A percentile compares a stretch with the other conserved stretches of the same genome.
phyloP scores from a whole-genome alignment of 92 coral and sea anemone genomes.

The Siderastrea siderea region DNA sequence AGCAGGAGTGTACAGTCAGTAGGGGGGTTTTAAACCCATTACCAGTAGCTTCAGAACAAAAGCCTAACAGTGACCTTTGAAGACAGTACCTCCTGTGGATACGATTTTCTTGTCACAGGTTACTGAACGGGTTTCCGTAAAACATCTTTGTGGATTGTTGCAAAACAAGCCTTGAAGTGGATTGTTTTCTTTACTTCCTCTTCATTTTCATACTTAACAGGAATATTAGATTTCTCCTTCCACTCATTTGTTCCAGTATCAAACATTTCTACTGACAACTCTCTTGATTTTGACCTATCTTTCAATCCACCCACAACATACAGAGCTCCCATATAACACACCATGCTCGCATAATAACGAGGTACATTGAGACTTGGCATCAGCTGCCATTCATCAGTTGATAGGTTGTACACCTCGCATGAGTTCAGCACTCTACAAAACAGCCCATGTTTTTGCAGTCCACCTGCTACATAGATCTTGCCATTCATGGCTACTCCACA shows the following conservation, averaged over 20 bases:
- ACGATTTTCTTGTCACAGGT: neutral
- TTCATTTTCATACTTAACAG: neutral
- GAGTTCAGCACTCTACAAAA: neutral
- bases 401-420: neutral
- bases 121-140: neutral
- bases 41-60: too few species aligned
- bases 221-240: neutral
- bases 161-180: slow-evolving; percentile 11
- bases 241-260: neutral
- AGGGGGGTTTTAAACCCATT: too few species aligned
- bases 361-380: neutral
- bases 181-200: neutral
- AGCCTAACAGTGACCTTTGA: too few species aligned
- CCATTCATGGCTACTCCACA: slow-evolving; percentile 12
- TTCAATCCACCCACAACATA: slow-evolving; percentile 2
- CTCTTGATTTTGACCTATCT: neutral
- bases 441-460: too few species aligned
- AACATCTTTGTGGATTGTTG: neutral
- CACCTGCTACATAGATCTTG: too few species aligned
- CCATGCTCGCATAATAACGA: slow-evolving; percentile 5
- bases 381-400: slow-evolving; percentile 9
- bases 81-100: too few species aligned
- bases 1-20: too few species aligned
- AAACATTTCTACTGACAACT: neutral
- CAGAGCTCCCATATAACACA: neutral